Evolutionary conservation across 1,140 invertebrate species (phyloP), one percentile per base, ranked within the genome.

Genomic region (Probaryconus sp.): DNA sequence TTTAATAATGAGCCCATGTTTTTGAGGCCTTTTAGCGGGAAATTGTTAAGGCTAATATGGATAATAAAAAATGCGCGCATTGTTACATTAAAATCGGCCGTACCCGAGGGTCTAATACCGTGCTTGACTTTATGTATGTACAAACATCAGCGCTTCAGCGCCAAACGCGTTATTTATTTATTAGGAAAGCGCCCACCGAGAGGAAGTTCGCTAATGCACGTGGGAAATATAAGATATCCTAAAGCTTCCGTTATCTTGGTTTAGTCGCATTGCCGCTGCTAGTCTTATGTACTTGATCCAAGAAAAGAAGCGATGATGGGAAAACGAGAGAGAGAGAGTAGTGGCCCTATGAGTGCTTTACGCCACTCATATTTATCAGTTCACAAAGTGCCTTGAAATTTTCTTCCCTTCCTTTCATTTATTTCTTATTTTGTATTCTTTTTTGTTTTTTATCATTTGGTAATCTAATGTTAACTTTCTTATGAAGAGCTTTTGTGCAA

Each of bases 141-240:
- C 58, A 76, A 76, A 76, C 61, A 69, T 69, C 71, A 51, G 40
- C 74, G 40, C 50, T 42, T 72, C 68, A 58, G 33, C 60, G 16
- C 40, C 47, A 37, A 50, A 56, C 55, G 38, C 45, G 70, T 79
- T 69, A 80, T 79, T 79, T 69, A 80, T 79, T 80, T 79, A 79
- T 79, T 71, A 77, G 67, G 37, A 50, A 48, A 50, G n/a, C n/a
- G n/a, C n/a, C n/a, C n/a, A n/a, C n/a, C 67, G 16, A 31, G 38
- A 55, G 76, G 48, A 73, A 72, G 76, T 69, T 75, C 50, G 17
- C 73, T 78, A 81, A 81, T 79, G 65, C 76, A 79, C 70, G 71
- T 69, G 70, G 65, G 67, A 72, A 73, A 72, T 76, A 67, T 70
- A 71, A 67, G 69, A 69, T 78, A 68, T 67, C 68, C 50, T 61